Evolutionary conservation across 2,113 vertebrate species (phyloP).

Genomic region (Beaufortia kweichowensis): DNA sequence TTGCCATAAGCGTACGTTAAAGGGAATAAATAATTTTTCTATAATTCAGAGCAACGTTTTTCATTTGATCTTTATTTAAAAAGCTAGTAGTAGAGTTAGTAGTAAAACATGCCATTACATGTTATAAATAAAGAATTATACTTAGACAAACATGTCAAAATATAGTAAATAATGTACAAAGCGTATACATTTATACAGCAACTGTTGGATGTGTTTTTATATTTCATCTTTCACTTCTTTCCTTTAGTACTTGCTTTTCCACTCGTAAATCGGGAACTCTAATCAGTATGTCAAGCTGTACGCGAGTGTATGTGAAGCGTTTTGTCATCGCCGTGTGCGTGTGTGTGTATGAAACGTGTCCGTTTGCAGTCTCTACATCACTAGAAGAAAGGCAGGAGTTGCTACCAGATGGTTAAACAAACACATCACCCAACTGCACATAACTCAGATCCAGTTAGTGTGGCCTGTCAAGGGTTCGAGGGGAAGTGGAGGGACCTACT

Average conservation of each 20-base stretch:
- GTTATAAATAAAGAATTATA: no score
- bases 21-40: no score
- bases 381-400: conserved; percentile 69
- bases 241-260: conserved; percentile 9
- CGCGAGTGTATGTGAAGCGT: conserved; percentile 37
- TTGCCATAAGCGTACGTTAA: no score
- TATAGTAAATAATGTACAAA: neutral
- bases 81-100: no score
- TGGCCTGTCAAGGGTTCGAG: conserved; percentile 75
- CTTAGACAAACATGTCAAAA: neutral
- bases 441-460: conserved; percentile 84
- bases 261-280: neutral
- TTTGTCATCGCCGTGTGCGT: conserved; percentile 40
- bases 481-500: conserved; percentile 61
- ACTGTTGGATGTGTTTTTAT: conserved; percentile 25
- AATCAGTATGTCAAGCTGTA: conserved; percentile 37
- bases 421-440: conserved; percentile 80
- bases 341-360: conserved; percentile 55
- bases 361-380: conserved; percentile 76
- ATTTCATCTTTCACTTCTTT: conserved; percentile 32
- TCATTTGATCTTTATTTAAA: no score
- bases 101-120: no score
- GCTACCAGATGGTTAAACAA: conserved; percentile 84
- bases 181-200: neutral
- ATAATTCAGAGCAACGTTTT: no score